A percentile compares a stretch with the other conserved stretches of the same genome.
Conservation (phyloP, 2,113 vertebrate species). For the Hyperopisus bebe region DNA sequence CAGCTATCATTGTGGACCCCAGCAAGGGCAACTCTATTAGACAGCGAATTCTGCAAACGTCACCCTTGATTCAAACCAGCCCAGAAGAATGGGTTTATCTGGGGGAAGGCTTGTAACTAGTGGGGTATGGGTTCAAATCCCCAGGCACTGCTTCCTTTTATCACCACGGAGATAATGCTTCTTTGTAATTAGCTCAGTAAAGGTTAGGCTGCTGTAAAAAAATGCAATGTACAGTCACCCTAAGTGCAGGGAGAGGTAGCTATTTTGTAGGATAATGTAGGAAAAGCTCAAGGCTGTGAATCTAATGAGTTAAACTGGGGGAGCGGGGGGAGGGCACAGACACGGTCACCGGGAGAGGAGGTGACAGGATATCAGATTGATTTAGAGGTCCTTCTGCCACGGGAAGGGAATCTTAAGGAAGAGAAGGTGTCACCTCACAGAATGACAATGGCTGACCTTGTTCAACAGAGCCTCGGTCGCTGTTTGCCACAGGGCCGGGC, state of each 20-base stretch:
- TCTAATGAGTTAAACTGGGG: not conserved
- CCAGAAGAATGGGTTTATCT: not conserved
- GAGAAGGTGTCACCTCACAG: not conserved
- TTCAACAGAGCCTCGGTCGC: not conserved
- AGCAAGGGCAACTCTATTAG: not conserved
- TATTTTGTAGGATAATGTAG: not conserved
- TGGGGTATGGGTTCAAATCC: not conserved
- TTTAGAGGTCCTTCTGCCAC: constrained; percentile 2
- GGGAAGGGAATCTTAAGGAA: constrained; percentile 1
- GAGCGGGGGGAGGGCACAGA: not conserved
- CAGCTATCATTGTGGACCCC: not conserved
- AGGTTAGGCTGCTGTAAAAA: not conserved
- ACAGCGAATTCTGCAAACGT: not conserved
- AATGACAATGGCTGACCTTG: constrained; percentile 5
- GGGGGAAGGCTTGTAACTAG: not conserved
- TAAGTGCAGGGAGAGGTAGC: not conserved
- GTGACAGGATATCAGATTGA: not conserved
- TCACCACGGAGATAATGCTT: not conserved
- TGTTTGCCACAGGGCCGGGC: not conserved
- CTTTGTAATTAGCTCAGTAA: not conserved
- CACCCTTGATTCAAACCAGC: not conserved
- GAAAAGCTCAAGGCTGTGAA: not conserved
- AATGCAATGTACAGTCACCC: not conserved
- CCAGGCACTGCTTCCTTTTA: not conserved
- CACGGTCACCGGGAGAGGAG: not conserved